These are phyloP conservation scores for Circaetus gallicus DNA, from an alignment of 2,113 vertebrate species.

Conservation along the genomic window DNA sequence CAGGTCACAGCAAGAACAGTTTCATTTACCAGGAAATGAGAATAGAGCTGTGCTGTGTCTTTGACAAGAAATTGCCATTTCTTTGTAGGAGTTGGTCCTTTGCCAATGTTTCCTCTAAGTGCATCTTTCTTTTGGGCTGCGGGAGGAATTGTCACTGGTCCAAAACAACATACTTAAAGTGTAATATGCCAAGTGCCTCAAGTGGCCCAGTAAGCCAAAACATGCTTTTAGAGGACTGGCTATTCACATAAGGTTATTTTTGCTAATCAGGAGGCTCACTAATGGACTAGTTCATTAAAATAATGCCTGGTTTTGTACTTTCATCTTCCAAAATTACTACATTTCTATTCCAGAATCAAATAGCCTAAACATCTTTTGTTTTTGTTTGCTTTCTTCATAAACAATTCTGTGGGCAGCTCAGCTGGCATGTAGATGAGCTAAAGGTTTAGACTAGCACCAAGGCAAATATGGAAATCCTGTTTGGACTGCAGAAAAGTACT, in stretches of 20 bases:
- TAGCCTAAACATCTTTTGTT: not conserved
- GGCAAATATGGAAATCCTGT: not conserved
- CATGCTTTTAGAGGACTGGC: conserved; percentile 30
- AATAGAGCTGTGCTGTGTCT: conserved; percentile 25
- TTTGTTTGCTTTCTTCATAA: not conserved
- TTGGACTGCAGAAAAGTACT: not conserved
- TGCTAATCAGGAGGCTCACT: conserved; percentile 8
- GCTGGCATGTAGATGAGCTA: not conserved
- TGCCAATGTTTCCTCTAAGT: conserved; percentile 26
- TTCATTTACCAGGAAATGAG: conserved; percentile 46
- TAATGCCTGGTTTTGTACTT: conserved; percentile 36
- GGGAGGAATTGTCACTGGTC: conserved; percentile 48
- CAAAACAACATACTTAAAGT: conserved; percentile 52
- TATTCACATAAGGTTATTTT: conserved; percentile 37
- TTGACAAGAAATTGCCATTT: conserved; percentile 36
- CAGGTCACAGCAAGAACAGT: conserved; percentile 16
- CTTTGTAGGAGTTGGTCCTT: conserved; percentile 9
- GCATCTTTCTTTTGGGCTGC: conserved; percentile 37
- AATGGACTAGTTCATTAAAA: conserved; percentile 46
- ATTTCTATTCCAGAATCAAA: conserved; percentile 23
- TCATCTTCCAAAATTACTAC: conserved; percentile 9
- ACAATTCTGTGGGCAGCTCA: not conserved
- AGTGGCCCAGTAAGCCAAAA: conserved; percentile 34
- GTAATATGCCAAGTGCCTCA: conserved; percentile 27
- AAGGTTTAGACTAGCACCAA: not conserved